Base-by-base conservation (phyloP, 2,888 invertebrate genomes). In the Papilio demoleus region DNA sequence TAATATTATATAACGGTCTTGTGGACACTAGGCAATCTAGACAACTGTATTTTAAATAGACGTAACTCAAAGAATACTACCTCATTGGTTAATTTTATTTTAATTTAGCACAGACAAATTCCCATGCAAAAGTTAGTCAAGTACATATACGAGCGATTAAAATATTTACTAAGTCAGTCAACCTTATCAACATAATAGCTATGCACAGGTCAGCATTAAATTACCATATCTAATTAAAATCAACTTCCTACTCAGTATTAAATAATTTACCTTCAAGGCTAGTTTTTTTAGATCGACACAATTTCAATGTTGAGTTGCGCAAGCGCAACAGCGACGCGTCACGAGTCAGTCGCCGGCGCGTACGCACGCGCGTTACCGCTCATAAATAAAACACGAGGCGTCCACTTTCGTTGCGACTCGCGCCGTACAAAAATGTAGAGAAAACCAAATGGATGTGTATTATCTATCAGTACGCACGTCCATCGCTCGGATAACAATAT, bases 401-500 rank as follows among this genome's bases (percentile, higher is more conserved):
- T 24, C 6, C 56, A 68, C 68, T 68, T 68, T 68, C 68, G 40
- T 60, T 60, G 24, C 27, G 59, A 59, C 24, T 19, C 22, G 58
- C 47, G 27, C 47, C 47, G 59, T 65, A 40, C 24, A 40, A 68
- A 64, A 56, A 64, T 59, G 64, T 68, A 60, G 68, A 65, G 68
- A 68, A 68, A 65, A 60, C 42, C 47, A 50, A 40, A 64, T 59
- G 24, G 24, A 34, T n/a, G 27, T 36, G 11, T 56, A 19, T 59
- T 50, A 64, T 47, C 68, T 50, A 40, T 36, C 45, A 31, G 36
- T 40, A 60, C n/a, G 22, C 36, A 42, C 53, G 61, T 59, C 34
- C 31, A 94, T 1, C 90, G 92, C 81, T 60, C 70, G 40, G 60
- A 68, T 65, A 59, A 50, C 50, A 24, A 11, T 45, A 47, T 38